These are phyloP conservation scores for Casuarius casuarius DNA, from an alignment of 2,113 vertebrate genomes.

Conservation along the genomic window DNA sequence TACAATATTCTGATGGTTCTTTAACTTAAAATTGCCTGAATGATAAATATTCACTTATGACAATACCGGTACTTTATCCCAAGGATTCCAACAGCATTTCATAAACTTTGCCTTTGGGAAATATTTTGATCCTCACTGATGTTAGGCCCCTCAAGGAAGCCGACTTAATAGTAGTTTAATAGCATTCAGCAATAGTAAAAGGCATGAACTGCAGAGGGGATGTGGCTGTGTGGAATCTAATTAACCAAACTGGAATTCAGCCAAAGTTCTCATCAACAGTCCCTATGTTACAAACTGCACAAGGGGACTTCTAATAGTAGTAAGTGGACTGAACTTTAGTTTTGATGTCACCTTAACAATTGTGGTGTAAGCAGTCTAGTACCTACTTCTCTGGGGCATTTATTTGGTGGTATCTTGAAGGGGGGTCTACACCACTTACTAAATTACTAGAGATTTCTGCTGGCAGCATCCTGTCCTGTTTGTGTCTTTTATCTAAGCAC, in stretches of 20 bases:
- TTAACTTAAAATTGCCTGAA: not conserved
- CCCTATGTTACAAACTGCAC: conserved; percentile 4
- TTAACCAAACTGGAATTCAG: conserved; percentile 29
- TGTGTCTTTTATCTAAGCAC: not conserved
- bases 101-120: not conserved
- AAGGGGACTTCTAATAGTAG: not conserved
- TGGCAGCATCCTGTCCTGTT: not conserved
- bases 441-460: not conserved
- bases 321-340: conserved; percentile 16
- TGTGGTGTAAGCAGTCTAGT: not conserved
- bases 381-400: not conserved
- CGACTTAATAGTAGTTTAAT: not conserved
- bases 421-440: not conserved
- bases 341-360: conserved; percentile 53
- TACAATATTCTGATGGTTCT: not conserved
- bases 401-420: not conserved
- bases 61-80: not conserved
- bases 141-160: not conserved
- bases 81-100: not conserved
- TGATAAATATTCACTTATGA: not conserved
- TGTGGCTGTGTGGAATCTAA: conserved; percentile 30
- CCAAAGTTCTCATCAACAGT: not conserved
- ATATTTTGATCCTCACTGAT: not conserved
- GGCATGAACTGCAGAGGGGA: not conserved
- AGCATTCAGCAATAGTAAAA: not conserved